Evolutionary conservation across 2,888 invertebrate genomes (phyloP).

Genomic region (Magallana nippona): DNA sequence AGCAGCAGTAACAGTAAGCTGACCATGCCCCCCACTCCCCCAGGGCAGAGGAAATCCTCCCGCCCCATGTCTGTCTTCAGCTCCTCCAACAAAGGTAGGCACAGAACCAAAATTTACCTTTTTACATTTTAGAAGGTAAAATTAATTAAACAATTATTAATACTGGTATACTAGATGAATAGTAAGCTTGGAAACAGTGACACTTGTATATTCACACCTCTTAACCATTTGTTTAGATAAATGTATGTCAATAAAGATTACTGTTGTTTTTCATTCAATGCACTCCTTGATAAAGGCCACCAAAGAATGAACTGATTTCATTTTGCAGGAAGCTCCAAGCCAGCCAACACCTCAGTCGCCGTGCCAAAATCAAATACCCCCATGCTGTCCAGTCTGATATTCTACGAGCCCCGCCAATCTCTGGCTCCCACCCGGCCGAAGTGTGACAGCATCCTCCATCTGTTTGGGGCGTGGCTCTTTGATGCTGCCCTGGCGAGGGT

Average conservation of each 20-base stretch:
- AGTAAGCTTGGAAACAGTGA: too few relatives aligned
- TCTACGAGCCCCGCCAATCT: conserved; percentile 70
- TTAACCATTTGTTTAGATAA: too few relatives aligned
- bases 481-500: conserved; percentile 96
- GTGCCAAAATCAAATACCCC: conserved; percentile 61
- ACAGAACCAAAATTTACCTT: not conserved
- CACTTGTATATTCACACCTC: too few relatives aligned
- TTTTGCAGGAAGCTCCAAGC: conserved; percentile 21
- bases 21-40: conserved; percentile 67
- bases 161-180: too few relatives aligned
- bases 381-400: conserved; percentile 83
- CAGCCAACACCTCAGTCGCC: conserved; percentile 46
- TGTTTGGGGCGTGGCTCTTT: conserved; percentile 98
- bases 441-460: conserved; percentile 95
- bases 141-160: too few relatives aligned
- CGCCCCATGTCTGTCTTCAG: conserved; percentile 61
- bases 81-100: conserved; percentile 51
- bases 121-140: too few relatives aligned
- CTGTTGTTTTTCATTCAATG: too few relatives aligned
- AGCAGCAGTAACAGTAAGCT: conserved; percentile 16
- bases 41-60: conserved; percentile 71
- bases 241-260: too few relatives aligned
- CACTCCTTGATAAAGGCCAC: too few relatives aligned
- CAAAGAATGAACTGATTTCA: not conserved
- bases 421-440: conserved; percentile 85